Evolutionary conservation across 2,113 vertebrate species (phyloP).

Genomic region (Brienomyrus longianalis): DNA sequence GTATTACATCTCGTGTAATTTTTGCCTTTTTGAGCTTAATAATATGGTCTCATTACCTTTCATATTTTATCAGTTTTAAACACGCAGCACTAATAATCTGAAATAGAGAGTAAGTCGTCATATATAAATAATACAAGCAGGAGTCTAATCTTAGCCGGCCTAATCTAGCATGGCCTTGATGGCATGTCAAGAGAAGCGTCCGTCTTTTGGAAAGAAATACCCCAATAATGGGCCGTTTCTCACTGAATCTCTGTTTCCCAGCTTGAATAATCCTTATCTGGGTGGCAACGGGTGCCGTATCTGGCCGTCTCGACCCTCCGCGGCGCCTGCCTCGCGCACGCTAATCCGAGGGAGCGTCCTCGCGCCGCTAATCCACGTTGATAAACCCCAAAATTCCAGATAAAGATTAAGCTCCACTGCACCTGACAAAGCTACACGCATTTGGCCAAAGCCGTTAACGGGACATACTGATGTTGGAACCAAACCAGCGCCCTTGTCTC

Average conservation of each 20-base stretch:
- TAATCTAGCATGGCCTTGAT: background rate
- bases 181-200: background rate
- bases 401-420: background rate
- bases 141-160: background rate
- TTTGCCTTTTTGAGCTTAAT: background rate
- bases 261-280: conserved; percentile 2
- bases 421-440: background rate
- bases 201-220: background rate
- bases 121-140: background rate
- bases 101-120: background rate
- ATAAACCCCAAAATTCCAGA: background rate
- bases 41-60: background rate
- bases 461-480: background rate
- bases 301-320: background rate
- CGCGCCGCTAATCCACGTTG: background rate
- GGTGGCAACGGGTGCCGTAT: background rate
- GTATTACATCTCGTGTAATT: background rate
- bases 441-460: background rate
- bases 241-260: background rate
- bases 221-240: background rate
- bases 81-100: background rate
- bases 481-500: background rate
- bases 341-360: background rate
- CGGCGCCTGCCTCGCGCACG: background rate
- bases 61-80: conserved; percentile 5